These are phyloP conservation scores for Andrena bicolor DNA, from an alignment of 2,888 invertebrate species.

Conservation along the genomic window DNA sequence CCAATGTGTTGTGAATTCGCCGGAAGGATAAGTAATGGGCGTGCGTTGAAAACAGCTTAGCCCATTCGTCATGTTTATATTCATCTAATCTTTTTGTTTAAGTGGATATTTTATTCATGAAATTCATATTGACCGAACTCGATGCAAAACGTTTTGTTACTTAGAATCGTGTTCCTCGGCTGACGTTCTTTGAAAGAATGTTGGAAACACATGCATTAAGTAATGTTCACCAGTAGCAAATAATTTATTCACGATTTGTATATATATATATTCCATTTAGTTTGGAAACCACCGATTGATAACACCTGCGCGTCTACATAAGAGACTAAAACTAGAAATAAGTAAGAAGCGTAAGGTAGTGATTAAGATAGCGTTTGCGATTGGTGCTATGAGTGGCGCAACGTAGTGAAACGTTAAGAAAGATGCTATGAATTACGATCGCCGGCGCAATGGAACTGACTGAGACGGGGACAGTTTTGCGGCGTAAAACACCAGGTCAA, in stretches of 20 bases:
- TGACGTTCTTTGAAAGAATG: not conserved
- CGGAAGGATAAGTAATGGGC: not conserved
- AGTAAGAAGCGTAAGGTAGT: conserved; percentile 28
- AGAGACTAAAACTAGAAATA: conserved; percentile 29
- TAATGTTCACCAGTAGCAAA: not conserved
- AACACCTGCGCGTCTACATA: not conserved
- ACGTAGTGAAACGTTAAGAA: conserved; percentile 31
- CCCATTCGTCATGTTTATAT: not conserved
- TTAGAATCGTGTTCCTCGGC: conserved; percentile 13
- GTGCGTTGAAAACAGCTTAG: not conserved
- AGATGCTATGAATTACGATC: conserved; percentile 27
- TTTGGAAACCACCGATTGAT: conserved; percentile 27
- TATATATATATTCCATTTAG: conserved; percentile 5
- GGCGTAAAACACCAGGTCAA: conserved; percentile 29
- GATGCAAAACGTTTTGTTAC: not conserved
- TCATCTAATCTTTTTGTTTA: not conserved
- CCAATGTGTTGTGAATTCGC: not conserved
- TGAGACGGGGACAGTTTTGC: conserved; percentile 25
- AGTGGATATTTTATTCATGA: not conserved
- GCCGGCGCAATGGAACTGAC: conserved; percentile 28
- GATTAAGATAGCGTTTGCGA: conserved; percentile 40
- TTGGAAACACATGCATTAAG: not conserved
- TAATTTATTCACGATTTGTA: conserved; percentile 2
- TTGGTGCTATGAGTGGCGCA: conserved; percentile 41
- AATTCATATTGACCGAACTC: conserved; percentile 15